Conservation (phyloP, 2,888 invertebrate species). For the Clitarchus hookeri region DNA sequence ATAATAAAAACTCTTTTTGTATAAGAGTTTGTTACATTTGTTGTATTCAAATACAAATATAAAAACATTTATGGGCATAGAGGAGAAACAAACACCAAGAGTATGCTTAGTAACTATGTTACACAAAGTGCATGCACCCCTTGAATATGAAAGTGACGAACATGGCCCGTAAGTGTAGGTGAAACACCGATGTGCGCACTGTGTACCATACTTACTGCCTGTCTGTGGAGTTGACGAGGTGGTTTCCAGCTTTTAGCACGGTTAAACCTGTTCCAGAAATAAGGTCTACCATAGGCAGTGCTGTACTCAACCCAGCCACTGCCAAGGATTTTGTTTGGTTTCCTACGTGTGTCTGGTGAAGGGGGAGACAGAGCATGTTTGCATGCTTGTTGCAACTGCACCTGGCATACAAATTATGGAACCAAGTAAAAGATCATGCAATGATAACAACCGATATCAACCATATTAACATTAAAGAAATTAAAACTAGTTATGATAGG, state of each 20-base stretch:
- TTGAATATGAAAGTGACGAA: not conserved
- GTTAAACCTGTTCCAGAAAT: constrained; percentile 45
- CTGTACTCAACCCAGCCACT: constrained; percentile 46
- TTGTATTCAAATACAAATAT: not conserved
- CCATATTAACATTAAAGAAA: not conserved
- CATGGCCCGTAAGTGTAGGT: not conserved
- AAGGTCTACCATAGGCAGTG: constrained; percentile 44
- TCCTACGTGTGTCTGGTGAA: constrained; percentile 42
- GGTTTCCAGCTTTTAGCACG: constrained; percentile 48
- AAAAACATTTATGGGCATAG: not conserved
- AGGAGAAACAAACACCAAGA: not conserved
- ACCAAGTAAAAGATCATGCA: not conserved
- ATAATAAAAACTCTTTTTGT: too few species aligned
- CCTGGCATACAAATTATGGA: not conserved
- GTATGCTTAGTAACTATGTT: not conserved
- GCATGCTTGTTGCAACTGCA: not conserved
- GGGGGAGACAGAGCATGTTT: constrained; percentile 40
- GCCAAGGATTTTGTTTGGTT: constrained; percentile 42
- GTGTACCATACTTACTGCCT: constrained; percentile 23
- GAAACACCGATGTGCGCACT: constrained; percentile 2
- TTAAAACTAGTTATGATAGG: not conserved
- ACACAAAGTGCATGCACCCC: not conserved
- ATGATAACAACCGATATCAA: not conserved
- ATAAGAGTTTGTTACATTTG: too few species aligned
- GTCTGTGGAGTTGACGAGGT: constrained; percentile 39